Evolutionary conservation across 2,113 vertebrate species (phyloP), one percentile per base, ranked within the genome.

Genomic region (Pelusios castaneus): DNA sequence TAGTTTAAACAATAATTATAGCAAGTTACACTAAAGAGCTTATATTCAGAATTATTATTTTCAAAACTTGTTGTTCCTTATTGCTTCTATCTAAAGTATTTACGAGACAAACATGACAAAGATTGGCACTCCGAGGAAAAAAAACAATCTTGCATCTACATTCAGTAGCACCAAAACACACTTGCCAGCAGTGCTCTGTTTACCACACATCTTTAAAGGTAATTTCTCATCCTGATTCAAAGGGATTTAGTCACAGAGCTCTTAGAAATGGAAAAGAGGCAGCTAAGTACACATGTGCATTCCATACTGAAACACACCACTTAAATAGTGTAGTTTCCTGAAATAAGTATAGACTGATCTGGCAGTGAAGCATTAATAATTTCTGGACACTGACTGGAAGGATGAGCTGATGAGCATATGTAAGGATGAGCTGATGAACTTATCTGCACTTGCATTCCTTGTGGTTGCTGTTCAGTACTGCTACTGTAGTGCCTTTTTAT

Each of bases 401-500:
- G 4, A 19, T 52, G 38, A 49, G 3, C 76, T 79, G 19, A 10
- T 41, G 78, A 85, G 31, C n/a, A 73, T 9, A 75, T 67, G 88
- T 91, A 29, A 90, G 84, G 4, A 19, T 52, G 38, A 49, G 3
- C 76, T 79, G 19, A 10, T 41, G 78, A 85, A 27, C 27, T 76
- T 4, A 75, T 82, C 84, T 87, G 7, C 21, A 10, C 47, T 31
- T 41, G 78, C 34, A 78, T 89, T 89, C 81, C 75, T 41, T 70
- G 51, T 55, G 82, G 41, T 34, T 82, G 63, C n/a, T 92, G 75
- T 75, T 88, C 85, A 81, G 60, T 79, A 52, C 47, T 88, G 77
- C 81, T 84, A 91, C 25, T 52, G 27, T 83, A 89, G 24, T 56
- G 81, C 82, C 87, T 91, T 96, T 63, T 88, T 75, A 31, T 55